Evolutionary conservation across 2,888 invertebrate genomes (phyloP).

Genomic region (Megaustenia siamemsis): DNA sequence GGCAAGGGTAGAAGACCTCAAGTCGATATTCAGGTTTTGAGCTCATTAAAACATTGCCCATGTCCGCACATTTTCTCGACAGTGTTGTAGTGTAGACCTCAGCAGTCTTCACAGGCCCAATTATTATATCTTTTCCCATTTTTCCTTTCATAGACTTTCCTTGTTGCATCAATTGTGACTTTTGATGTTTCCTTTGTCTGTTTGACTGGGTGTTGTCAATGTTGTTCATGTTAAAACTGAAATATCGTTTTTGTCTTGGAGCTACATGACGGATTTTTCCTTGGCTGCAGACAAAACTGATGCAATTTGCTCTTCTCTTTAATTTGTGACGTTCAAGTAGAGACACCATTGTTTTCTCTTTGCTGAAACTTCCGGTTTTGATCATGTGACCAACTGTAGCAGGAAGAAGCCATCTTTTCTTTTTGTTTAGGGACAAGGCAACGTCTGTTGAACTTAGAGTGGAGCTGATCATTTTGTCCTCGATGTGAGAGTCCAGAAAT

Average conservation of each 20-base stretch:
- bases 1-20: slow-evolving; percentile 58
- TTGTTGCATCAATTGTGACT: neutral
- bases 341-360: slow-evolving; percentile 30
- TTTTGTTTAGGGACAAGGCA: slow-evolving; percentile 69
- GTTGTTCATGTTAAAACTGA: slow-evolving; percentile 33
- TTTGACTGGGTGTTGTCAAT: slow-evolving; percentile 16
- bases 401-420: slow-evolving; percentile 68
- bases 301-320: slow-evolving; percentile 55
- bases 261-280: slow-evolving; percentile 31
- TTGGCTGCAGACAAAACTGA: slow-evolving; percentile 55
- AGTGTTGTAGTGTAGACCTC: too few relatives aligned
- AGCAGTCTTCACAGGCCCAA: too few relatives aligned
- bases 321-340: slow-evolving; percentile 58
- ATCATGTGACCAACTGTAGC: slow-evolving; percentile 60
- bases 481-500: neutral
- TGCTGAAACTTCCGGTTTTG: slow-evolving; percentile 14
- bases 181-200: slow-evolving; percentile 4
- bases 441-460: slow-evolving; percentile 51
- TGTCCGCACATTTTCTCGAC: too few relatives aligned
- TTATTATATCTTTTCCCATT: neutral
- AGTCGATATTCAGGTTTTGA: slow-evolving; percentile 40
- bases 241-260: slow-evolving; percentile 44
- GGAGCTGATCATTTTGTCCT: neutral
- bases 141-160: neutral
- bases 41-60: neutral